These are phyloP conservation scores for Saccostrea cuccullata DNA, from an alignment of 1,140 invertebrate genomes.

Conservation along the genomic window DNA sequence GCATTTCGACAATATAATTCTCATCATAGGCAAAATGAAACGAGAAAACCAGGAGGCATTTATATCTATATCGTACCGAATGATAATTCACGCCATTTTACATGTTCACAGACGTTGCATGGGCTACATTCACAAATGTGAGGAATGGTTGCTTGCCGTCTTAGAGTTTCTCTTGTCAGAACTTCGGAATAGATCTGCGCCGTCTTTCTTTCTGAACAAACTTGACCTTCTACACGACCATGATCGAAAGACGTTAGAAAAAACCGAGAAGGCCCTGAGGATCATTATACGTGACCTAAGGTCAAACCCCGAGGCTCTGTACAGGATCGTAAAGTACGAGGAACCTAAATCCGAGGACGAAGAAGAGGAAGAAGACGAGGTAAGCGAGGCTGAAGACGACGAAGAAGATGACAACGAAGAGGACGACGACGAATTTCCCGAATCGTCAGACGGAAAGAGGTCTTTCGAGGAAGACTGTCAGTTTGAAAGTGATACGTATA, in stretches of 20 bases:
- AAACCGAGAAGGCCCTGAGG: constrained; percentile 37
- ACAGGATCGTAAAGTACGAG: constrained; percentile 24
- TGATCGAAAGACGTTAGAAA: neutral
- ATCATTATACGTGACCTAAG: constrained; percentile 32
- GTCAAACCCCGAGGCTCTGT: constrained; percentile 38
- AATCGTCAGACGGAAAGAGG: constrained; percentile 19
- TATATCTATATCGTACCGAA: constrained; percentile 44
- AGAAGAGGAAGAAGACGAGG: neutral
- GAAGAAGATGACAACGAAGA: constrained; percentile 1
- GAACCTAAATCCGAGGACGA: constrained; percentile 41
- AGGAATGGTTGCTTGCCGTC: constrained; percentile 50
- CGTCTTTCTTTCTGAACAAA: constrained; percentile 50
- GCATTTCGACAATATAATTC: constrained; percentile 44
- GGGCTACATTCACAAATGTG: constrained; percentile 27
- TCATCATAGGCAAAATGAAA: constrained; percentile 51
- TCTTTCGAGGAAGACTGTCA: constrained; percentile 32
- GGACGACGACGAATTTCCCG: neutral
- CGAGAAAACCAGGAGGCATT: constrained; percentile 36
- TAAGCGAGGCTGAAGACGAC: constrained; percentile 5
- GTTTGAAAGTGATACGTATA: constrained; percentile 35
- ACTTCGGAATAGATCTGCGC: constrained; percentile 25
- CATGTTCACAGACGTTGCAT: constrained; percentile 44
- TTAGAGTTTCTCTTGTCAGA: constrained; percentile 40
- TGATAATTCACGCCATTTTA: constrained; percentile 52
- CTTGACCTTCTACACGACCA: constrained; percentile 42